These are phyloP conservation scores for Distichodus sexfasciatus DNA, from an alignment of 2,797 vertebrate genomes.

Conservation along the genomic window DNA sequence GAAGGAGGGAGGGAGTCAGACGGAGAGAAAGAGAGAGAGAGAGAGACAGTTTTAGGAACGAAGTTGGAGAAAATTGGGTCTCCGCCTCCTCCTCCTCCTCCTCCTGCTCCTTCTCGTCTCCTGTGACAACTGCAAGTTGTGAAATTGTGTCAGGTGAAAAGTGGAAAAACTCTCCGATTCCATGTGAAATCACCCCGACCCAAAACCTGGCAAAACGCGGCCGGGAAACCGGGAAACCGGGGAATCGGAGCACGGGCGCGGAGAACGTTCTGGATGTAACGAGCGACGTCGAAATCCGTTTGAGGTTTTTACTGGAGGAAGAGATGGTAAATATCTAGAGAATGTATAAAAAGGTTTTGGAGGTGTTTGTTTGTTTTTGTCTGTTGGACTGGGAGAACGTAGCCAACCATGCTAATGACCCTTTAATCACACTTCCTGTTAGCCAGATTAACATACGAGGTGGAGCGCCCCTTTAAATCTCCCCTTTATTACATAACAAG, in stretches of 20 bases:
- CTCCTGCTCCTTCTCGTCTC: constrained; percentile 46
- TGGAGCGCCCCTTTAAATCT: constrained; percentile 20
- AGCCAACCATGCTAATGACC: no score
- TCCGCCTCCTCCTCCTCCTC: constrained; percentile 44
- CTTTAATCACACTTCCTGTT: no score
- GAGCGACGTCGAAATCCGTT: no score
- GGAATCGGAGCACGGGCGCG: constrained; percentile 33
- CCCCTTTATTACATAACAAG: neutral
- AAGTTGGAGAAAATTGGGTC: constrained; percentile 49
- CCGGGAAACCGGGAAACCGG: constrained; percentile 7
- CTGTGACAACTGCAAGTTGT: constrained; percentile 40
- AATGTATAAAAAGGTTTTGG: no score
- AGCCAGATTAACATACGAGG: no score
- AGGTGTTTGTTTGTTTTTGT: no score
- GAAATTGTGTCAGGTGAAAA: constrained; percentile 50
- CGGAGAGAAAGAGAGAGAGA: neutral
- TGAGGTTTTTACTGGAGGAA: no score
- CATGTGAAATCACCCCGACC: constrained; percentile 54
- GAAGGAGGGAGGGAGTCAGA: neutral
- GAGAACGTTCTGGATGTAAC: no score
- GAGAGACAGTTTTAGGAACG: constrained; percentile 22
- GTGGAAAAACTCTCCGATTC: constrained; percentile 32
- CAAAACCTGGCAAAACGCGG: constrained; percentile 1
- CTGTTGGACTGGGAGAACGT: no score
- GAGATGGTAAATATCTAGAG: no score